Conservation (phyloP, 2,113 vertebrate genomes). For the Tapirus terrestris region DNA sequence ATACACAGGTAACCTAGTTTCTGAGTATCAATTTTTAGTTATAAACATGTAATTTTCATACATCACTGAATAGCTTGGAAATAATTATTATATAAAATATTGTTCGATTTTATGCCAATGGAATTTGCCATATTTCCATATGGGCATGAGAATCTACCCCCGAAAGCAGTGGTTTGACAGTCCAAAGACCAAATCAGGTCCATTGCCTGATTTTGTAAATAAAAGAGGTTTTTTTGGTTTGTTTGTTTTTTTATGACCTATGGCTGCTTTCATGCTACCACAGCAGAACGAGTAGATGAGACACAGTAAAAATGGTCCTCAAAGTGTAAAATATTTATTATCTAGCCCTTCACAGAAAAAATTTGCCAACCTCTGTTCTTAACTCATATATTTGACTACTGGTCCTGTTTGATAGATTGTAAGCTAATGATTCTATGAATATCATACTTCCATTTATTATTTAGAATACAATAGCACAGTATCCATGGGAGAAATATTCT, state of each 20-base stretch:
- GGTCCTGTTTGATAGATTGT: not conserved
- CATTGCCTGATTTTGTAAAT: not conserved
- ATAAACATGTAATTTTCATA: constrained; percentile 12
- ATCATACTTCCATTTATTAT: not conserved
- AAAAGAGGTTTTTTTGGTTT: not conserved
- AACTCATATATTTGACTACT: not conserved
- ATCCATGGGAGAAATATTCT: not conserved
- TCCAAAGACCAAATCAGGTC: not conserved
- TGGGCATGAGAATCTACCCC: not conserved
- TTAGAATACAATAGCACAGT: constrained; percentile 19
- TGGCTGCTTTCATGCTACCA: not conserved
- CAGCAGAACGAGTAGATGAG: not conserved
- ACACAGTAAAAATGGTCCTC: constrained; percentile 4
- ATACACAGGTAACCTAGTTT: not conserved
- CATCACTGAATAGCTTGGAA: not conserved
- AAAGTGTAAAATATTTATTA: constrained; percentile 57
- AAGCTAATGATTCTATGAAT: not conserved
- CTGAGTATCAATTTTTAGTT: not conserved
- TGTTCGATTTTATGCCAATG: constrained; percentile 2
- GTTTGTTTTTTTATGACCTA: not conserved
- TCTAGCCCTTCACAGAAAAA: not conserved
- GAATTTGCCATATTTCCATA: constrained; percentile 50
- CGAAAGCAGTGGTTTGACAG: not conserved
- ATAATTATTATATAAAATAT: constrained; percentile 18
- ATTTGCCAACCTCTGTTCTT: not conserved